These are phyloP conservation scores for Ypsolopha sequella DNA, from an alignment of 2,888 invertebrate species.

Conservation along the genomic window DNA sequence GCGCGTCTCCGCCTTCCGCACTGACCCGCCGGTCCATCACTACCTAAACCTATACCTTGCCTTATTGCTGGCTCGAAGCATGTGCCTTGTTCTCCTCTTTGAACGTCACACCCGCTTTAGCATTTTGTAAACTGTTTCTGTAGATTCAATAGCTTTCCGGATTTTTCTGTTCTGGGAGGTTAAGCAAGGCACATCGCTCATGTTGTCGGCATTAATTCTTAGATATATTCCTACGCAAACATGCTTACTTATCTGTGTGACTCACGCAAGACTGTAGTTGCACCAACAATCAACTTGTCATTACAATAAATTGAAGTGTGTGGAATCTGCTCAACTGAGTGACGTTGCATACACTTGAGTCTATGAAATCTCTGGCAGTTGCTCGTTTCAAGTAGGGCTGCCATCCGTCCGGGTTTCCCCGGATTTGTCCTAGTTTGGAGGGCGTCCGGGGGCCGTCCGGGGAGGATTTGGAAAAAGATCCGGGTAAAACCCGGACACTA, in stretches of 20 bases:
- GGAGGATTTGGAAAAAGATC: no score
- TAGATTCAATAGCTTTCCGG: neutral
- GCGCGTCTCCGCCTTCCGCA: conserved; percentile 54
- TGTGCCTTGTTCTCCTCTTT: neutral
- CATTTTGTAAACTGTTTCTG: no score
- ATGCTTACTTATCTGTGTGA: conserved; percentile 18
- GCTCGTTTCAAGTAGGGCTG: neutral
- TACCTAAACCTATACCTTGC: conserved; percentile 10
- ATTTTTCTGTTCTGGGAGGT: neutral
- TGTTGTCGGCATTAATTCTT: neutral
- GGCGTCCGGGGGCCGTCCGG: no score
- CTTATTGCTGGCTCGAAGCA: conserved; percentile 3
- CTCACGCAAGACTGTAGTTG: no score
- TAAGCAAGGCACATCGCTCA: neutral
- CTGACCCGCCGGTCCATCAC: conserved; percentile 52
- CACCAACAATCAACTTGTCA: no score
- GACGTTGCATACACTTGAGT: no score
- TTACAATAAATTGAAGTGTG: no score
- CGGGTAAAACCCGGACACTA: no score
- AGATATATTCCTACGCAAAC: neutral
- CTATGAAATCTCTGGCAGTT: no score
- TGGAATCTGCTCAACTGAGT: no score
- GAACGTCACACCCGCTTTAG: neutral
- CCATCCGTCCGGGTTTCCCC: no score
- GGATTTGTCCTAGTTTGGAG: no score